Base-by-base conservation (phyloP, 2,888 invertebrate genomes). In the Sarcophaga rosellei region DNA sequence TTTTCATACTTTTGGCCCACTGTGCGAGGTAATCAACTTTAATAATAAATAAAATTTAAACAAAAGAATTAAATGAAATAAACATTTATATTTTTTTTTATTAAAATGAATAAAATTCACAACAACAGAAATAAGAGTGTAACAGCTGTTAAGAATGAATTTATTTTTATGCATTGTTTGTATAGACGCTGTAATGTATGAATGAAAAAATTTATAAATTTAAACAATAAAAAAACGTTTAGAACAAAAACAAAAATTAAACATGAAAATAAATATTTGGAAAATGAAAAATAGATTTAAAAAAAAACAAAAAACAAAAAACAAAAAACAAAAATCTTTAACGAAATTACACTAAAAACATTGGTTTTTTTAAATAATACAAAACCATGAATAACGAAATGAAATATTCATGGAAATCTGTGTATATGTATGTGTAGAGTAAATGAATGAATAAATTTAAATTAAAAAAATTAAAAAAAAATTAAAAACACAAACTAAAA, bases 1-100 rank as follows among this genome's bases (percentile, higher is more conserved):
- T 15, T 47, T 15, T 53, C 15, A 4, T 0, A 17, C 53, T 15
- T 53, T 2, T 17, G 53, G 17, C 53, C 53, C 17, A 53, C 53
- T 53, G 53, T 53, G 53, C 53, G 4, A 53, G 53, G 53, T 53
- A 53, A 53, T 53, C 12, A 53, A 53, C 53, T 5, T 47, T 53
- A 66, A 66, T 25, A 53, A 62, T 17, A 53, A 53, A 15, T 12
- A 15, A 15, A 15, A 53, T 15, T 53, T 53, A 15, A 53, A 76
- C 66, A 57, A 68, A 77, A 35, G 10, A 35, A 35, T 6, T 35
- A 35, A 35, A 35, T 8, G 35, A 35, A 35, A 35, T 35, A 35
- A 68, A 80, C 68, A 77, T 72, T 75, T 77, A 72, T 86, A 81
- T 81, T 86, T 84, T 81, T 84, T 81, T 81, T 84, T 81, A 86